These are phyloP conservation scores for Ichneumon xanthorius DNA, from an alignment of 2,888 invertebrate species.

Conservation along the genomic window DNA sequence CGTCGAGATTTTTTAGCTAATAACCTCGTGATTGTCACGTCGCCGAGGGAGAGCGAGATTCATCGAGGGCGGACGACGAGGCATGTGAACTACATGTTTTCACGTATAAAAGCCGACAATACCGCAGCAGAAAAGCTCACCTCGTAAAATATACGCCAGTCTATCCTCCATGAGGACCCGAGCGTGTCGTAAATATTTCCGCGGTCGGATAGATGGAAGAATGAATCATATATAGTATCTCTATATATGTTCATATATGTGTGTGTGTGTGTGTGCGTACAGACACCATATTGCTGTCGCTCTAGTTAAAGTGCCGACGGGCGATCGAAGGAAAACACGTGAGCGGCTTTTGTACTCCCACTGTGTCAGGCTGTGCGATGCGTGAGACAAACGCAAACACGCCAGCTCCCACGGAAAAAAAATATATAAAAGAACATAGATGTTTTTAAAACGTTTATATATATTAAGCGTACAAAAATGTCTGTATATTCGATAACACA, in stretches of 20 bases:
- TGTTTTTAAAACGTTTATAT: too few relatives aligned
- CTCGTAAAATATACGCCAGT: conserved; percentile 30
- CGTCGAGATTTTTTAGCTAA: conserved; percentile 33
- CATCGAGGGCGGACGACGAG: not conserved
- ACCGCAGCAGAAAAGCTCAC: conserved; percentile 7
- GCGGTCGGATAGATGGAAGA: conserved; percentile 14
- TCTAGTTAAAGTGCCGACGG: conserved; percentile 41
- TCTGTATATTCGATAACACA: too few relatives aligned
- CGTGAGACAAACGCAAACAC: conserved; percentile 59
- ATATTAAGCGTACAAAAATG: too few relatives aligned
- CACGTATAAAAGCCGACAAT: not conserved
- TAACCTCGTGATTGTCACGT: conserved; percentile 52
- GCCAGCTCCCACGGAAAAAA: not conserved
- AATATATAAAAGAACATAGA: too few relatives aligned
- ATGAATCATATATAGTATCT: not conserved
- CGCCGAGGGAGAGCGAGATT: not conserved
- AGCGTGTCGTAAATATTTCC: conserved; percentile 50
- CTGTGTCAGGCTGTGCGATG: conserved; percentile 61
- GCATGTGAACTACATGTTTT: not conserved
- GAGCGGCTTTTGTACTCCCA: conserved; percentile 40
- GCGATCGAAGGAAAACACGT: conserved; percentile 1
- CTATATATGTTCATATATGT: too few relatives aligned
- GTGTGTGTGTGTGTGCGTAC: not conserved
- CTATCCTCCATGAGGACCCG: conserved; percentile 14
- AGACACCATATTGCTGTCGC: conserved; percentile 35